Base-by-base conservation (phyloP, 2,113 vertebrate species). In the Sylvilagus bachmani region DNA sequence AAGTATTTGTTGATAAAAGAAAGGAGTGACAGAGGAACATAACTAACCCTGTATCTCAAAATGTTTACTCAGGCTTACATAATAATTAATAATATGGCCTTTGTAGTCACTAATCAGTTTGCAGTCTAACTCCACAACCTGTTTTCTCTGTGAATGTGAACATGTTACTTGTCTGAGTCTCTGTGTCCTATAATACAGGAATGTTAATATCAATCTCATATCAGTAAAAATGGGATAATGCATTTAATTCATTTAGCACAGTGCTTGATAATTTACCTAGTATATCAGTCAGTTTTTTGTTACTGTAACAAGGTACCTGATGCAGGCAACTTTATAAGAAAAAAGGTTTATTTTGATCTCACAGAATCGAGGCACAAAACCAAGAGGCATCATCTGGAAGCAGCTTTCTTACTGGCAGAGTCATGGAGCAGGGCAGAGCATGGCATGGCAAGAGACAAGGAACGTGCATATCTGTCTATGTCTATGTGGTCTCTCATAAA, bases 141-240 rank as follows among this genome's bases (percentile, higher is more conserved):
- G 19, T 51, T 90, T 67, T 91, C 25, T 79, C 6, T 80, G 38
- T 86, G 44, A 71, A 62, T 44, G 1, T 71, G 86, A 36, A 73
- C n/a, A 66, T 29, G 58, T 55, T 82, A 61, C 64, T 84, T 81
- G 36, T 84, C 33, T 91, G 27, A 33, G 19, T 17, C 29, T 95
- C 53, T 71, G n/a, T 80, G 77, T 89, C n/a, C 77, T 94, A 3
- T 55, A 67, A 70, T 67, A 49, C 17, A 77, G 4, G 27, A 64
- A n/a, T 90, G n/a, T 22, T 80, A 51, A 55, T 90, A 7, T 77
- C 73, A 90, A 55, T 31, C 10, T 84, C 66, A 81, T 51, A n/a
- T 44, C 79, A 94, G n/a, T 92, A 64, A 94, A 93, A 96, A 22
- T 81, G 31, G 95, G 24, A 44, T 61, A 55, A 55, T 78, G 49